Evolutionary conservation across 1,140 invertebrate species (phyloP).

Genomic region (Hyposmocoma kahamanoa): DNA sequence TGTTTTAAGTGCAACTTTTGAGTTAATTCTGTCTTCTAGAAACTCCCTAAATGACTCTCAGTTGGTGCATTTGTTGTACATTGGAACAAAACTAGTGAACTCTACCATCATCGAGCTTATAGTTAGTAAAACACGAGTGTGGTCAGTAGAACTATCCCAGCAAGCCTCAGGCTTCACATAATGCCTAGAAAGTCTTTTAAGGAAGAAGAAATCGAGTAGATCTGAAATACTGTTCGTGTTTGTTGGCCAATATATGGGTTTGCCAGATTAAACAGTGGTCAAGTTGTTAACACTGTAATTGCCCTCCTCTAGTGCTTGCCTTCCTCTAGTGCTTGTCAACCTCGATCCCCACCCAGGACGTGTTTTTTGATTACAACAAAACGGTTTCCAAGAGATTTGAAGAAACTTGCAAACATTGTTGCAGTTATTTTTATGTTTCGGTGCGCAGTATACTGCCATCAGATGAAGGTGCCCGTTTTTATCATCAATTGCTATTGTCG

Average conservation of each 20-base stretch:
- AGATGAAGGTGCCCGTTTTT: background rate
- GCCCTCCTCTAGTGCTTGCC: background rate
- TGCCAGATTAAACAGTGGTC: background rate
- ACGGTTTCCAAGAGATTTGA: background rate
- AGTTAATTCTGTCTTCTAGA: background rate
- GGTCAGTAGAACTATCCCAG: slow-evolving; percentile 8
- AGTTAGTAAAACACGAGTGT: slow-evolving; percentile 4
- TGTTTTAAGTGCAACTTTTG: slow-evolving; percentile 3
- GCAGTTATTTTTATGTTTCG: background rate
- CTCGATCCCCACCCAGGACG: background rate
- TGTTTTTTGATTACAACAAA: background rate
- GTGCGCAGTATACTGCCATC: background rate
- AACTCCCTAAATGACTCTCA: background rate
- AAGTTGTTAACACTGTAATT: background rate
- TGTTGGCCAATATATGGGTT: slow-evolving; percentile 32
- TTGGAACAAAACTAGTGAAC: background rate
- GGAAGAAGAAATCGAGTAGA: slow-evolving; percentile 24
- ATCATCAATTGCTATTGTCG: background rate
- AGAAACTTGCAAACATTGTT: background rate
- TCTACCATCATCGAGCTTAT: background rate
- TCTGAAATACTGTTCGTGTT: slow-evolving; percentile 28
- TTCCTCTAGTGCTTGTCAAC: background rate
- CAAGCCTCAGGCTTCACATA: slow-evolving; percentile 5
- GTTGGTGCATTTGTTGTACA: background rate
- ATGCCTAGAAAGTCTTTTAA: background rate